Conservation (phyloP, 2,888 invertebrate species). For the Patella caerulea region DNA sequence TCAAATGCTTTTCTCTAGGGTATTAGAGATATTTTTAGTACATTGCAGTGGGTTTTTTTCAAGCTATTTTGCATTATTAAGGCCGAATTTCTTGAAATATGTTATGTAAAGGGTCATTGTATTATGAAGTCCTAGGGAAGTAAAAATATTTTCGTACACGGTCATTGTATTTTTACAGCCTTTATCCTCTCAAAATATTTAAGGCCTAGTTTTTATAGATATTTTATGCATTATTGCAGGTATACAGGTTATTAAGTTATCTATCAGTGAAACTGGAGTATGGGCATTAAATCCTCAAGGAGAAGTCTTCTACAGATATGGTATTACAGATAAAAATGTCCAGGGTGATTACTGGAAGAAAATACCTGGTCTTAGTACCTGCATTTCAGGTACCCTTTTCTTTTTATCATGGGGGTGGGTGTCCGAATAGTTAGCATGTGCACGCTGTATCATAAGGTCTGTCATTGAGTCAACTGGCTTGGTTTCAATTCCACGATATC, state of each 20-base stretch:
- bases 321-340: conserved; percentile 54
- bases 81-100: background rate
- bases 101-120: background rate
- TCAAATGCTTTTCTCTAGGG: too few species aligned
- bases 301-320: conserved; percentile 64
- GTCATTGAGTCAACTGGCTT: background rate
- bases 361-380: conserved; percentile 60
- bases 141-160: too few species aligned
- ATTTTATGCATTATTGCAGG: conserved; percentile 47
- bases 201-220: too few species aligned
- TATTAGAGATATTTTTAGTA: too few species aligned
- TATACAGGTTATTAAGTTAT: conserved; percentile 71
- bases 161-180: too few species aligned
- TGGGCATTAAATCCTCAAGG: conserved; percentile 64
- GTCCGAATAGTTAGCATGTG: too few species aligned
- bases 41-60: too few species aligned
- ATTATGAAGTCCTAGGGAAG: too few species aligned
- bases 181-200: too few species aligned
- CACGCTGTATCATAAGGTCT: too few species aligned
- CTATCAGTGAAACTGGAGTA: conserved; percentile 65
- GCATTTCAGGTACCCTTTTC: conserved; percentile 60
- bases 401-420: background rate
- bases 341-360: conserved; percentile 70
- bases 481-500: too few species aligned
- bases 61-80: too few species aligned